These are phyloP conservation scores for Leptobrachium leishanense DNA, from an alignment of 2,113 vertebrate genomes.

Conservation along the genomic window DNA sequence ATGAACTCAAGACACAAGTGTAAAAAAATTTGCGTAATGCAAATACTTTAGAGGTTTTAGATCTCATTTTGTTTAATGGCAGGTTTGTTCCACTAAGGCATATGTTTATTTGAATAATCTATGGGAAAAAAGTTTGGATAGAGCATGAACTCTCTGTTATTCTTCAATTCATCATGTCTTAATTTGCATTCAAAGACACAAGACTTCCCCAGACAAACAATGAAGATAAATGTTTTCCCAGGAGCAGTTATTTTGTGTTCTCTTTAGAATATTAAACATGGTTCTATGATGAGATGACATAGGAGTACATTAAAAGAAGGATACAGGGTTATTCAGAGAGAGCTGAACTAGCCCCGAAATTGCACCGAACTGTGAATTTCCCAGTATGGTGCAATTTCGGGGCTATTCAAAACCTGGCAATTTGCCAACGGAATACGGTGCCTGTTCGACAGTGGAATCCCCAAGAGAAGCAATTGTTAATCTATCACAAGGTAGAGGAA, in stretches of 20 bases:
- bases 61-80: neutral
- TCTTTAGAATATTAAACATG: neutral
- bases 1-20: no score
- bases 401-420: no score
- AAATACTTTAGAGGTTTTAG: no score
- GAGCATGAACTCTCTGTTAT: neutral
- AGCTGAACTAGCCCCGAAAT: no score
- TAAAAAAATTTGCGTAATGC: no score
- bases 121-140: neutral
- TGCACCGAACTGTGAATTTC: no score
- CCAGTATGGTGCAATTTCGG: no score
- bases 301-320: neutral
- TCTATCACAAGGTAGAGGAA: no score
- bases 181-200: constrained; percentile 4
- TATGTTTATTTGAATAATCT: neutral
- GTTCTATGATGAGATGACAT: neutral
- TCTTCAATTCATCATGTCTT: neutral
- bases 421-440: no score
- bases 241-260: neutral
- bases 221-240: neutral
- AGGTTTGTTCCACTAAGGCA: neutral
- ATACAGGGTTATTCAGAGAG: no score
- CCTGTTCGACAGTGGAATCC: no score
- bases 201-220: neutral
- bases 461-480: no score